Evolutionary conservation across 2,797 vertebrate genomes (phyloP).

Genomic region (Sebastes elongatus): DNA sequence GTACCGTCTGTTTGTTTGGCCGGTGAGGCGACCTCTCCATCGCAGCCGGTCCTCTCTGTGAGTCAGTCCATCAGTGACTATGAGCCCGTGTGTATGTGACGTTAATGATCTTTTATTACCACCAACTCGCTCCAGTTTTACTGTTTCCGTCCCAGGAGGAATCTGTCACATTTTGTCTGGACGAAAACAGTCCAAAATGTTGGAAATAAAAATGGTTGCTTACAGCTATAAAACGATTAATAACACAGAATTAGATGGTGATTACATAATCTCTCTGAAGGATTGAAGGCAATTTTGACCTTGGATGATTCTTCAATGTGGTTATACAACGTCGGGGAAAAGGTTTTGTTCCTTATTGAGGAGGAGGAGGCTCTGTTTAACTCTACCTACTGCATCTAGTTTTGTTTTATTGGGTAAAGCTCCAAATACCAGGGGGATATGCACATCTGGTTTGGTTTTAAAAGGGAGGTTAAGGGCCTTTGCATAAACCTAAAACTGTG

Average conservation of each 20-base stretch:
- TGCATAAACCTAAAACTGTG: slow-evolving; percentile 53
- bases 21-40: neutral
- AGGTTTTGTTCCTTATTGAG: neutral
- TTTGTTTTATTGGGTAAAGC: slow-evolving; percentile 43
- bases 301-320: slow-evolving; percentile 17
- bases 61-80: neutral
- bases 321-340: neutral
- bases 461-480: slow-evolving; percentile 58
- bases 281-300: neutral
- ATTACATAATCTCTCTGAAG: slow-evolving; percentile 21
- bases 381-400: slow-evolving; percentile 29
- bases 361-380: neutral
- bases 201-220: neutral
- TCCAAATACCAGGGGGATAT: slow-evolving; percentile 40
- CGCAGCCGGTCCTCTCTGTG: neutral
- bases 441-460: slow-evolving; percentile 78
- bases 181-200: slow-evolving; percentile 12
- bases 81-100: neutral
- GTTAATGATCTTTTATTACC: slow-evolving; percentile 28
- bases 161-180: slow-evolving; percentile 15
- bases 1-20: neutral
- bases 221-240: neutral
- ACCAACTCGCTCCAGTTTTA: neutral
- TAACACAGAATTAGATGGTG: neutral
- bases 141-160: slow-evolving; percentile 18